Evolutionary conservation across 2,113 vertebrate genomes (phyloP).

Genomic region (Amazona vittata): DNA sequence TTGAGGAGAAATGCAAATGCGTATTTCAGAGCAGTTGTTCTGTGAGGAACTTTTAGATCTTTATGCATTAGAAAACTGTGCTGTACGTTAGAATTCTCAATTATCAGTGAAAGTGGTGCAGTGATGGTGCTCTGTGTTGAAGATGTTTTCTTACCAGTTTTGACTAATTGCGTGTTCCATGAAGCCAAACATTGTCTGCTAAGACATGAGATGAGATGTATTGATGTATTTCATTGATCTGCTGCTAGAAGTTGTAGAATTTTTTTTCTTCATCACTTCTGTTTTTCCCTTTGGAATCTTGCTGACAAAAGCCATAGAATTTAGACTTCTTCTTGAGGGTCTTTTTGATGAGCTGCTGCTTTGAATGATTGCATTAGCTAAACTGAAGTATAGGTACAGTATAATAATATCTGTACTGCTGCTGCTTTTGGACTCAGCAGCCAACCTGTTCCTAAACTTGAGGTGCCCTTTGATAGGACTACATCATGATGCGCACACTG

Average conservation of each 20-base stretch:
- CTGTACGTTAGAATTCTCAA: not conserved
- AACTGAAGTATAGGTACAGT: not conserved
- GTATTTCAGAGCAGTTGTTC: not conserved
- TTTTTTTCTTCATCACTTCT: not conserved
- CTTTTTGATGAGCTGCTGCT: conserved; percentile 3
- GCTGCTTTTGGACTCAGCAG: not conserved
- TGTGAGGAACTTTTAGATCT: not conserved
- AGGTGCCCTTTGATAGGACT: not conserved
- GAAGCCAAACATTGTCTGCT: not conserved
- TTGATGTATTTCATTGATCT: conserved; percentile 4
- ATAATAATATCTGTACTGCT: not conserved
- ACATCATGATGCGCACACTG: rapidly evolving
- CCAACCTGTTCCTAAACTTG: not conserved
- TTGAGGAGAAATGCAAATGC: not conserved
- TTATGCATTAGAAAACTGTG: not conserved
- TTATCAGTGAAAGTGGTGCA: not conserved
- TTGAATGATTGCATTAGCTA: not conserved
- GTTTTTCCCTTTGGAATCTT: not conserved
- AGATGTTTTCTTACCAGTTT: not conserved
- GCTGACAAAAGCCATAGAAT: not conserved
- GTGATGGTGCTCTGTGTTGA: not conserved
- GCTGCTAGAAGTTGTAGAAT: not conserved
- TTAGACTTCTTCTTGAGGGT: not conserved
- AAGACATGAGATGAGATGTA: not conserved
- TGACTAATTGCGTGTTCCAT: not conserved